Percentiles rank a stretch among this genome's conserved stretches.
Conservation (phyloP, 1,140 invertebrate species). For the Lethrus apterus region DNA sequence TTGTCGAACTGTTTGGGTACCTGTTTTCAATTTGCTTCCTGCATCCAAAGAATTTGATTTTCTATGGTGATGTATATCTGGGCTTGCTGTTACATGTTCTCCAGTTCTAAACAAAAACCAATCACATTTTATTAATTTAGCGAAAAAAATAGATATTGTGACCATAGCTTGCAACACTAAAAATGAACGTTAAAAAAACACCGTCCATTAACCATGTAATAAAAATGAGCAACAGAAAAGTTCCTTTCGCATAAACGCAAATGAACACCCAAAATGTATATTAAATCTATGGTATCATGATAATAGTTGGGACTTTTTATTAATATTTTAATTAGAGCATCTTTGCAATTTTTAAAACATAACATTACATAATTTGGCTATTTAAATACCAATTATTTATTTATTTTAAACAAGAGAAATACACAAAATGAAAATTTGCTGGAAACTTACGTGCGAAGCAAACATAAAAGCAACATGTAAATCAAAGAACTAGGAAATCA, state of each 20-base stretch:
- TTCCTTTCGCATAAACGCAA: not conserved
- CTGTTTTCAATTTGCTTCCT: conserved; percentile 45
- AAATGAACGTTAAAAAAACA: no score
- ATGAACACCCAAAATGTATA: no score
- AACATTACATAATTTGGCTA: no score
- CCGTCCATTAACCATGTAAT: not conserved
- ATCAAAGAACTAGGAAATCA: not conserved
- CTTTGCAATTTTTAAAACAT: no score
- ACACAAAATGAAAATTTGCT: not conserved
- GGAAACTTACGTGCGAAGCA: not conserved
- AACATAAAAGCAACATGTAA: not conserved
- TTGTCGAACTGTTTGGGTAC: conserved; percentile 51
- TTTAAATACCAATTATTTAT: not conserved
- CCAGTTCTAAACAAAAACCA: conserved; percentile 26
- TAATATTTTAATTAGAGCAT: no score
- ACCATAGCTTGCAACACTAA: no score
- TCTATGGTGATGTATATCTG: conserved; percentile 51
- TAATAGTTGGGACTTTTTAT: no score
- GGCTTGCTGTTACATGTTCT: conserved; percentile 32
- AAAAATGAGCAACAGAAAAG: not conserved
- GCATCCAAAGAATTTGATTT: conserved; percentile 77
- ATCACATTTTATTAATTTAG: no score
- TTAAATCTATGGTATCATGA: no score
- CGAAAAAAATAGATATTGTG: no score
- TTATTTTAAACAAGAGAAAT: not conserved